Evolutionary conservation across 53 echinoderm and acorn worm genomes (phyloP).

Genomic region (Zoroaster sp.): DNA sequence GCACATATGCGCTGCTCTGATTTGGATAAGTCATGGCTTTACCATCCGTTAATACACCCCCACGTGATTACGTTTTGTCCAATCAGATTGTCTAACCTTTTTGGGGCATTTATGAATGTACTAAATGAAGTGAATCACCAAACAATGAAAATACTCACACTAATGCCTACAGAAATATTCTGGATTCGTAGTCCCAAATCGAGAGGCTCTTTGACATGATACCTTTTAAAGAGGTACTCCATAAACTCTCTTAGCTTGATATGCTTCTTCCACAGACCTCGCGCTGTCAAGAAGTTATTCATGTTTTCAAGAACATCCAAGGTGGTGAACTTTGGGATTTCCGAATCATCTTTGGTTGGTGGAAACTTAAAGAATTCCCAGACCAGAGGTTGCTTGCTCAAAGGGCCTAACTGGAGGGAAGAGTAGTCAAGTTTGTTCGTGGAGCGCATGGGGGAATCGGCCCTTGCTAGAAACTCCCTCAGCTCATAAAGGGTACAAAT

Average conservation of each 20-base stretch:
- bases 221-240: slow-evolving; percentile 37
- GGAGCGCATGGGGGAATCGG: neutral
- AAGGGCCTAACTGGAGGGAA: slow-evolving; percentile 50
- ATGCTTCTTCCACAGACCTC: slow-evolving; percentile 34
- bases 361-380: slow-evolving; percentile 67
- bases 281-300: neutral
- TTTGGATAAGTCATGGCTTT: too few relatives aligned
- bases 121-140: too few relatives aligned
- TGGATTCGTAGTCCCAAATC: slow-evolving; percentile 62
- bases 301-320: slow-evolving; percentile 47
- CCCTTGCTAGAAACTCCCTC: slow-evolving; percentile 7
- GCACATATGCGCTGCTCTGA: too few relatives aligned
- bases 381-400: slow-evolving; percentile 52
- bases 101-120: too few relatives aligned
- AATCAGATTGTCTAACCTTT: too few relatives aligned
- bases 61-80: too few relatives aligned
- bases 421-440: neutral
- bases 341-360: slow-evolving; percentile 24
- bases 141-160: slow-evolving; percentile 65
- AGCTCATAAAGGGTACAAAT: slow-evolving; percentile 62
- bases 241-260: slow-evolving; percentile 56
- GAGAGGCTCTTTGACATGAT: slow-evolving; percentile 25
- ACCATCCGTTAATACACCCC: too few relatives aligned
- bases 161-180: slow-evolving; percentile 39
- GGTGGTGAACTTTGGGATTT: slow-evolving; percentile 62